Conservation (phyloP, 2,797 vertebrate genomes). For the Limosa lapponica region DNA sequence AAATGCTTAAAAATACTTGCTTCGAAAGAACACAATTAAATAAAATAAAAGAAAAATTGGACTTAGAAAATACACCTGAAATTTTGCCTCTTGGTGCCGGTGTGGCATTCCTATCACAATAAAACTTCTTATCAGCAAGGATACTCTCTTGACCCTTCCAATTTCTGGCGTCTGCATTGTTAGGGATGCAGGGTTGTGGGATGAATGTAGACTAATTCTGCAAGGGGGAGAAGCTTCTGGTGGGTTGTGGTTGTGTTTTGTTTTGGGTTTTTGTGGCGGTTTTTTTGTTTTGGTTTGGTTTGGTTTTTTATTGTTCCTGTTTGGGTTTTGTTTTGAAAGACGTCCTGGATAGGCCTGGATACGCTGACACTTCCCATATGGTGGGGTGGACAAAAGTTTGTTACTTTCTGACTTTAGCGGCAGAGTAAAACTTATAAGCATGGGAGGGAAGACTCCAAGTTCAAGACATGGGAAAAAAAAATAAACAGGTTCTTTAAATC, state of each 20-base stretch:
- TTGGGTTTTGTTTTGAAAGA: neutral
- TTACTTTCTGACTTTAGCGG: neutral
- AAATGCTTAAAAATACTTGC: neutral
- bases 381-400: rapidly evolving
- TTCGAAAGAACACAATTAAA: neutral
- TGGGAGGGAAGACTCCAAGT: neutral
- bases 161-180: neutral
- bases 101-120: neutral
- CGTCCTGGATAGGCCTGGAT: neutral
- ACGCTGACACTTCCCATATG: neutral
- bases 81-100: neutral
- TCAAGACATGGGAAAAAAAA: neutral
- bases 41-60: neutral
- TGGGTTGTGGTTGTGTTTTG: too few species aligned
- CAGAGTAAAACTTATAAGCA: neutral
- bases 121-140: neutral
- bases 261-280: too few species aligned
- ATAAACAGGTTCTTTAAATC: neutral
- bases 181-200: neutral
- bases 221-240: neutral
- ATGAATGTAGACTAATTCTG: neutral
- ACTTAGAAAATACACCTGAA: neutral
- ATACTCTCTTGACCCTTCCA: neutral
- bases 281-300: too few species aligned
- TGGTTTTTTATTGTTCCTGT: neutral